phyloP scores from a whole-genome alignment of 1,140 invertebrate species.

The Rhagoletis zephyria region DNA sequence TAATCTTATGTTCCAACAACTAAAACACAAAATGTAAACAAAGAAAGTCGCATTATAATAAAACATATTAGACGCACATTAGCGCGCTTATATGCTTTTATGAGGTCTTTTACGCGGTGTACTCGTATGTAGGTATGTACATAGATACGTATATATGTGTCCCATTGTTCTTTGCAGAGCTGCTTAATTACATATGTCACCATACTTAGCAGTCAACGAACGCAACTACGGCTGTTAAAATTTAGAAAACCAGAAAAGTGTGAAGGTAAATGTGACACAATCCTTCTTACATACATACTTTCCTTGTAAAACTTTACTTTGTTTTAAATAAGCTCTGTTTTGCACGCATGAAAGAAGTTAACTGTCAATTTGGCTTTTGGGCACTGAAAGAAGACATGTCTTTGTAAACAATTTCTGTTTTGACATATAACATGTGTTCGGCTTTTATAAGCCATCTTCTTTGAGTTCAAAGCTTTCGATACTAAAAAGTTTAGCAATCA shows the following conservation, averaged over 20 bases:
- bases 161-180: neutral
- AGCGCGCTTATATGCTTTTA: constrained; percentile 8
- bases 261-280: neutral
- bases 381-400: too few species aligned
- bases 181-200: neutral
- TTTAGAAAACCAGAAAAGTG: neutral
- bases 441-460: too few species aligned
- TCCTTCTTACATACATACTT: neutral
- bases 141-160: neutral
- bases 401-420: too few species aligned
- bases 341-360: too few species aligned
- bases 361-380: too few species aligned
- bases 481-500: too few species aligned
- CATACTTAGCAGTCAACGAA: neutral
- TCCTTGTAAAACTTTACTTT: neutral
- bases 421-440: too few species aligned
- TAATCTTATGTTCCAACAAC: constrained; percentile 38
- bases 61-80: constrained; percentile 28
- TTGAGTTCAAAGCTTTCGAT: too few species aligned
- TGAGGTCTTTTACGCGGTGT: neutral
- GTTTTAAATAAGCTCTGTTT: neutral
- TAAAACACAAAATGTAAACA: constrained; percentile 26
- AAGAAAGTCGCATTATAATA: neutral
- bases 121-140: neutral
- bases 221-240: neutral